phyloP scores from a whole-genome alignment of 2,797 vertebrate genomes.

The Enteromius thamalakanensis region DNA sequence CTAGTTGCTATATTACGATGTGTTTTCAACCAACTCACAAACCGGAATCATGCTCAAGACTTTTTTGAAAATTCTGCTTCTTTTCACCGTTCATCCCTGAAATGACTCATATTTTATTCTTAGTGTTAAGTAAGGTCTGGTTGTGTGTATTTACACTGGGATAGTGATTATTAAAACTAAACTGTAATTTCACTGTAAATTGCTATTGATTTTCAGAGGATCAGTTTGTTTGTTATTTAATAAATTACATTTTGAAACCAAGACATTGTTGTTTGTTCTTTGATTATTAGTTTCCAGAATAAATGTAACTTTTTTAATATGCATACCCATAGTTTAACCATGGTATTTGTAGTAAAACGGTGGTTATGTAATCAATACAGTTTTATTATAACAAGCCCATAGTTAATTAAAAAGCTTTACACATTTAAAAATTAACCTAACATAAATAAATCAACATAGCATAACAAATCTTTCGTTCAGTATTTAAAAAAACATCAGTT shows the following conservation, averaged over 20 bases:
- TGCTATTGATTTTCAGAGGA: conserved; percentile 27
- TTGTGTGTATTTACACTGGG: conserved; percentile 9
- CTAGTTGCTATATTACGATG: not conserved
- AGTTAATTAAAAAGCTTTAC: not conserved
- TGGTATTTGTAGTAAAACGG: not conserved
- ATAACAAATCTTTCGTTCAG: not conserved
- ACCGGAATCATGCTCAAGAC: conserved; percentile 4
- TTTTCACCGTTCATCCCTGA: not conserved
- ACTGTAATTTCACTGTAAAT: conserved; percentile 22
- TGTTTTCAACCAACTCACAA: not conserved
- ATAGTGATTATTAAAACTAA: conserved; percentile 6
- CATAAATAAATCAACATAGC: no score
- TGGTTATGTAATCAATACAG: not conserved
- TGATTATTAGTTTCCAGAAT: not conserved
- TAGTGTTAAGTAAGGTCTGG: conserved; percentile 20
- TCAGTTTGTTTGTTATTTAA: conserved; percentile 47
- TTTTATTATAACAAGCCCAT: not conserved
- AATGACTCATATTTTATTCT: conserved; percentile 4
- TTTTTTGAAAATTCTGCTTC: not conserved
- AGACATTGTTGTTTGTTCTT: conserved; percentile 19
- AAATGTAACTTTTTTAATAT: not conserved
- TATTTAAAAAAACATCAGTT: not conserved
- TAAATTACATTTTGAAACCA: conserved; percentile 44
- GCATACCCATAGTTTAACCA: not conserved
- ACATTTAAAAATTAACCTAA: not conserved